Base-by-base conservation (phyloP, 2,888 invertebrate genomes). In the Ellobium chinense region DNA sequence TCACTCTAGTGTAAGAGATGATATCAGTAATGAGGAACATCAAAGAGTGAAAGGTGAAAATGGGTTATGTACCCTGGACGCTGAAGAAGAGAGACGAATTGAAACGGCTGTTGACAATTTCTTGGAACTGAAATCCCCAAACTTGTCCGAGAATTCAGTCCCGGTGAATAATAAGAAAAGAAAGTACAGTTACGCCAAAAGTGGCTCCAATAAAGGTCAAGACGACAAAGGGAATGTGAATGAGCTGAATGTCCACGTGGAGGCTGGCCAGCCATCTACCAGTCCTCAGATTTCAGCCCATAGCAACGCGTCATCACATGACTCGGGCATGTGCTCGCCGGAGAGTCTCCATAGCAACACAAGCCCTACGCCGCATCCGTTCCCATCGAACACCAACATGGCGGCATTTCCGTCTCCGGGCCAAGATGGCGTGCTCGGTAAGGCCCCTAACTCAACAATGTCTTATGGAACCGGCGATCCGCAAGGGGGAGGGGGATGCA, bases 281-380 rank as follows among this genome's bases (percentile, higher is more conserved):
- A 83, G 82, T 39, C 85, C 85, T 18, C 85, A 82, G 63, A 60
- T 73, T 14, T 83, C 83, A 29, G 77, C 84, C 24, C 80, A 74
- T 12, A 82, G 85, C 36, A 82, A 77, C 60, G 83, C 84, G 21
- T 82, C 84, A 12, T 84, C 85, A 12, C 80, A 83, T 12, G 83
- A 84, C 62, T 84, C 83, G 18, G 85, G 83, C 9, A 69, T 85
- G 5, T 85, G 83, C 39, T 86, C 86, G 12, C 86, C 86, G 1
- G 86, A 85, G 29, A 86, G 86, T 72, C 74, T 85, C 2, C 80
- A 79, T 34, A 86, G 86, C 73, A 80, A 82, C 46, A 82, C 82
- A 27, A 86, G 86, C 73, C 86, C 86, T 2, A 60, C 68, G 1
- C 80, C 80, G 29, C 56, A 24, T 7, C n/a, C 2, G 18, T 63